Base-by-base conservation (phyloP, 2,888 invertebrate species). In the Ecliptopera silaceata region DNA sequence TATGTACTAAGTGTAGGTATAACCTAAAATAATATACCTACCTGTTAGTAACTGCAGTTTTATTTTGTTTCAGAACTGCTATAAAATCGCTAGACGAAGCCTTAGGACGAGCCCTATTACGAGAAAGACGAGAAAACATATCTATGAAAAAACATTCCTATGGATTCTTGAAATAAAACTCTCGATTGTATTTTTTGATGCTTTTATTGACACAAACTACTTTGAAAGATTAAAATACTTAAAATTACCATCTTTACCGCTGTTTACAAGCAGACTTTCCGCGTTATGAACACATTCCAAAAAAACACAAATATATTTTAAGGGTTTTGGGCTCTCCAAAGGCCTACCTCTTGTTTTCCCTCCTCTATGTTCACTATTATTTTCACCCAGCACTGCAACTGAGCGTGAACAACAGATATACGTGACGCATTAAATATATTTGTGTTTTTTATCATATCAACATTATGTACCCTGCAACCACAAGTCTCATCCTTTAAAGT, bases 31-130 rank as follows among this genome's bases (percentile, higher is more conserved):
- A 8, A 6, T 8, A 8, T 29, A 8, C n/a, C 12, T 34, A 13
- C 13, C 12, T 4, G 1, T 34, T 34, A 4, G 4, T 32, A 38
- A 38, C 18, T 2, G 12, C 5, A 20, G 12, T 3, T n/a, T 22
- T 22, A 11, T 18, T 8, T 69, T 43, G 63, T 86, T 82, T 58
- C 82, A 91, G 91, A 63, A 73, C 79, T 22, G 90, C 90, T 55
- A 96, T 95, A 0, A 89, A 93, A 65, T 91, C 92, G 50, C 85
- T 97, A 4, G 95, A 97, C 76, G 86, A 92, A 68, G 93, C 94
- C 18, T 84, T 97, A 17, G 92, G 93, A 51, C 88, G 92, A 66
- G 93, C 94, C 15, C 84, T 97, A 3, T 78, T 93, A 64, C 84
- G 93, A 56, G 95, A 96, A 77, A 73, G 80, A 57, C 61, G 71